phyloP scores from a whole-genome alignment of 2,113 vertebrate species.

The Corydoras maculifer region DNA sequence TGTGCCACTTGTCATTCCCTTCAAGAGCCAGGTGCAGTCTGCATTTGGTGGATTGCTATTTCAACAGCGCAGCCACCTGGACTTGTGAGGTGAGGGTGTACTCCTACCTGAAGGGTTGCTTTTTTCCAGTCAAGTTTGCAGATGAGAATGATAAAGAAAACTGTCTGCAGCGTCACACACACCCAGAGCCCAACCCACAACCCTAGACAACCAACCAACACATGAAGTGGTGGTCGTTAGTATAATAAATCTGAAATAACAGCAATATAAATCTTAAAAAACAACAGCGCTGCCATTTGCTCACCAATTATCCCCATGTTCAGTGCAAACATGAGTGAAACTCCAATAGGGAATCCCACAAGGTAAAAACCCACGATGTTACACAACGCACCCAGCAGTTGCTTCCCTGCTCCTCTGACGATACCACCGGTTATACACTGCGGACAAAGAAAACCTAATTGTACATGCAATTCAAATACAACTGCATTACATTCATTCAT shows the following conservation, averaged over 20 bases:
- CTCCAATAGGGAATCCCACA: conserved; percentile 69
- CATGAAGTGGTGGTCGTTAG: not conserved
- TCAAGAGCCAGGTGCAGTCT: no score
- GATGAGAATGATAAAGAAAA: conserved; percentile 68
- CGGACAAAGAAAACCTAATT: not conserved
- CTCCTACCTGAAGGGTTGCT: conserved; percentile 70
- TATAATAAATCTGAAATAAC: no score
- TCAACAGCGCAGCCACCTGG: no score
- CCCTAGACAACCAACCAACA: conserved; percentile 56
- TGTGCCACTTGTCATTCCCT: no score
- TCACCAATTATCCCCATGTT: conserved; percentile 71
- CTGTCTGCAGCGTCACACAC: conserved; percentile 59
- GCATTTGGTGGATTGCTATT: no score
- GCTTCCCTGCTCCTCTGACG: conserved; percentile 73
- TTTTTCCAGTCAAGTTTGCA: conserved; percentile 73
- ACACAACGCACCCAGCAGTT: conserved; percentile 68
- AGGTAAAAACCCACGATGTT: conserved; percentile 64
- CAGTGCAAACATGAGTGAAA: conserved; percentile 70
- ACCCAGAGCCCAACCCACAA: conserved; percentile 76
- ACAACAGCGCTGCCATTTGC: conserved; percentile 26
- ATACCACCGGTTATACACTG: conserved; percentile 69
- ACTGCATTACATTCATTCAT: no score
- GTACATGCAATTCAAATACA: no score
- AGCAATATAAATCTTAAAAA: not conserved
- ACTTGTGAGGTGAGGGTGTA: no score